Percentiles rank a stretch among this genome's conserved stretches.
Conservation (phyloP, 2,888 invertebrate species). For the Caenorhabditis sp. region DNA sequence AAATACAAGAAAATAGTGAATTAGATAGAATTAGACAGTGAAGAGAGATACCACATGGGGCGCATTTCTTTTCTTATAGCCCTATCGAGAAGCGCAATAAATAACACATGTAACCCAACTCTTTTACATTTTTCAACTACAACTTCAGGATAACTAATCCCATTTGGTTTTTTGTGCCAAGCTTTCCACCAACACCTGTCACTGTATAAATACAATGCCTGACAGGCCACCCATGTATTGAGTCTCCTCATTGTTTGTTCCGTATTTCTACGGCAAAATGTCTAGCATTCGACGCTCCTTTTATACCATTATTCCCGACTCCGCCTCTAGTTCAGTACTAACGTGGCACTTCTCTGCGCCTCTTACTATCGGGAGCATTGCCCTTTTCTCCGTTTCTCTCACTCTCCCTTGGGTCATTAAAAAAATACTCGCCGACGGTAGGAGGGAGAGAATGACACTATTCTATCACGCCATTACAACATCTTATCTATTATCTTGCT, state of each 20-base stretch:
- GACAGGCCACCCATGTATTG: neutral
- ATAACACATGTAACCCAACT: too few species aligned
- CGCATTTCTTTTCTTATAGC: too few species aligned
- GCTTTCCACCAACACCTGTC: neutral
- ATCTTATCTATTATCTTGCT: neutral
- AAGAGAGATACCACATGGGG: too few species aligned
- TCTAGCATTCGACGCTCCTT: constrained; percentile 16
- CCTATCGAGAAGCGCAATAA: too few species aligned
- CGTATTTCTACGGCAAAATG: constrained; percentile 56
- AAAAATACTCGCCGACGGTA: neutral
- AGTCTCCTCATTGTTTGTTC: constrained; percentile 26
- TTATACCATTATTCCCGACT: constrained; percentile 30
- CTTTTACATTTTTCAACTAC: too few species aligned
- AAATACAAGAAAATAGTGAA: too few species aligned
- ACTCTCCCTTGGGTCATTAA: constrained; percentile 4
- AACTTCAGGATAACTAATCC: too few species aligned
- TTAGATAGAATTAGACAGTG: too few species aligned
- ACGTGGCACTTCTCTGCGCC: constrained; percentile 20
- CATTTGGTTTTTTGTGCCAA: neutral
- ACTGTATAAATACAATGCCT: neutral
- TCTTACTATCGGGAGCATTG: neutral
- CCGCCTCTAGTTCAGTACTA: constrained; percentile 22
- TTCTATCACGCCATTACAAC: constrained; percentile 3
- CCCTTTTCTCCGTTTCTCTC: constrained; percentile 24
- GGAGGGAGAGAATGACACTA: neutral